These are phyloP conservation scores for Molanna angustata DNA, from an alignment of 2,888 invertebrate species.

Conservation along the genomic window DNA sequence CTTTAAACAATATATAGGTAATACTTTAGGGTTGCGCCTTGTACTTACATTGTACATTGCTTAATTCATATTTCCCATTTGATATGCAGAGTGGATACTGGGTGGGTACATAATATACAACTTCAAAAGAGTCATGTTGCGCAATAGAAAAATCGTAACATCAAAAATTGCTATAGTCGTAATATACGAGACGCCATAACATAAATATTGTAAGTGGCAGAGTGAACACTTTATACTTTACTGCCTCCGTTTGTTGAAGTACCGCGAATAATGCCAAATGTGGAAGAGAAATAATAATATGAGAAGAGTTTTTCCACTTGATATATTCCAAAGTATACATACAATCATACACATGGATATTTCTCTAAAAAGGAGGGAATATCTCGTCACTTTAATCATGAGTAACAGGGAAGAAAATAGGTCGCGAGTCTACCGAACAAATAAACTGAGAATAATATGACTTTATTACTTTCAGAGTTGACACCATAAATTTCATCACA, in stretches of 20 bases:
- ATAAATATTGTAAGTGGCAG: slow-evolving; percentile 21
- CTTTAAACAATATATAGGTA: too few species aligned
- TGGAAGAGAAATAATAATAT: slow-evolving; percentile 2
- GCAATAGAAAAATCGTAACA: too few species aligned
- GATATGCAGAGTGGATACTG: too few species aligned
- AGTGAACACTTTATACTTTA: slow-evolving; percentile 25
- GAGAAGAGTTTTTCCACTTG: slow-evolving; percentile 17
- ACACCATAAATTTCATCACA: neutral
- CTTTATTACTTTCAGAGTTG: neutral
- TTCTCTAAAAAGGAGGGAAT: slow-evolving; percentile 6
- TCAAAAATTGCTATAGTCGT: slow-evolving; percentile 5
- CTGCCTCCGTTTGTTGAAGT: slow-evolving; percentile 22
- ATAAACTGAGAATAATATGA: neutral
- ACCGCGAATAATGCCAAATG: slow-evolving; percentile 13
- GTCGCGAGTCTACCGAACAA: neutral
- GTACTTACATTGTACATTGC: too few species aligned
- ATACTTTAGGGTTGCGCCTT: too few species aligned
- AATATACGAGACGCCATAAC: slow-evolving; percentile 25
- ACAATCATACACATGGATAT: neutral
- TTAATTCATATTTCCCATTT: too few species aligned
- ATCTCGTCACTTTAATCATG: slow-evolving; percentile 17
- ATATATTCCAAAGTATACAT: slow-evolving; percentile 1
- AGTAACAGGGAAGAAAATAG: neutral
- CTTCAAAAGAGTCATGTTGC: too few species aligned
- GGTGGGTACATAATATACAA: too few species aligned